Evolutionary conservation across 2,797 vertebrate genomes (phyloP).

Genomic region (Chrysocyon brachyurus): DNA sequence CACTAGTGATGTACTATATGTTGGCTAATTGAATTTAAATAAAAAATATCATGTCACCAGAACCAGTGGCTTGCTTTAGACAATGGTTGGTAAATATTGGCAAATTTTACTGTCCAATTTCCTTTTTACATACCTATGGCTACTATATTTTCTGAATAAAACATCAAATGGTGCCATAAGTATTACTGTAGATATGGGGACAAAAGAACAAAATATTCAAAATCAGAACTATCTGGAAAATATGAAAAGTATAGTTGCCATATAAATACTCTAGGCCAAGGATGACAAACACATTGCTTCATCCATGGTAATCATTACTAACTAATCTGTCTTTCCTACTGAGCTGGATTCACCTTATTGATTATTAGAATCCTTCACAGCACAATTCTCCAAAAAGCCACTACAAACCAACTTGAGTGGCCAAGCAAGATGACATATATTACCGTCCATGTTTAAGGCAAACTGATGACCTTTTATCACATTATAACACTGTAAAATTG

Average conservation of each 20-base stretch:
- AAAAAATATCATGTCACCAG: constrained; percentile 24
- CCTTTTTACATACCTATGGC: neutral
- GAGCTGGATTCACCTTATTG: neutral
- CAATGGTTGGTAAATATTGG: neutral
- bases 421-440: neutral
- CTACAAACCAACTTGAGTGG: neutral
- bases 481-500: neutral
- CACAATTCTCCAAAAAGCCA: neutral
- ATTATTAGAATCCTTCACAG: neutral
- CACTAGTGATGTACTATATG: neutral
- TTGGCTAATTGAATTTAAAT: too few species aligned
- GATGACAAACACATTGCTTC: neutral
- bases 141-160: constrained; percentile 35
- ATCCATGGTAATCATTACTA: neutral
- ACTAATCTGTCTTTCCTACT: neutral
- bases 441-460: neutral
- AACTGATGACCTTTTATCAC: neutral
- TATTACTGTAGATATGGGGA: neutral
- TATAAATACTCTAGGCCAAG: constrained; percentile 32
- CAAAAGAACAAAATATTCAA: constrained; percentile 23
- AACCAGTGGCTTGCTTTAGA: constrained; percentile 29
- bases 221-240: constrained; percentile 23
- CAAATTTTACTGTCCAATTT: neutral
- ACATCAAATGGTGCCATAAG: neutral
- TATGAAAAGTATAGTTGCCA: neutral